phyloP scores from a whole-genome alignment of 1,140 invertebrate species.

The Tachypleus tridentatus region DNA sequence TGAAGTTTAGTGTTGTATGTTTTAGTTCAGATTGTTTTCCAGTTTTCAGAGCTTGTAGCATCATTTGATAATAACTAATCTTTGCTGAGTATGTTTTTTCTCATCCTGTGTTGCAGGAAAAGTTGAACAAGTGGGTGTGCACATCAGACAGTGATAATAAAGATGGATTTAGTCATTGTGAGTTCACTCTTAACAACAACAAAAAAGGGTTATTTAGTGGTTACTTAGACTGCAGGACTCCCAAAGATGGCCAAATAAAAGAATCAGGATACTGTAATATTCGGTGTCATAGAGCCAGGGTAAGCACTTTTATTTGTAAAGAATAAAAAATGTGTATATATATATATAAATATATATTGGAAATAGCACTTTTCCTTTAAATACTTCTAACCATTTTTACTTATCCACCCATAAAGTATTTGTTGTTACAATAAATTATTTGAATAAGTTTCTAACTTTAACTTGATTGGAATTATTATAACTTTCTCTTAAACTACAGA shows the following conservation, averaged over 20 bases:
- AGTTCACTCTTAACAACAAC: conserved; percentile 41
- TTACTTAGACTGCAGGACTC: conserved; percentile 48
- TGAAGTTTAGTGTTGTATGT: background rate
- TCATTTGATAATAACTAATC: conserved; percentile 5
- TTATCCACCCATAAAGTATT: too few species aligned
- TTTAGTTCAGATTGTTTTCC: background rate
- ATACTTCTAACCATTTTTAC: too few species aligned
- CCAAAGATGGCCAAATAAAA: conserved; percentile 63
- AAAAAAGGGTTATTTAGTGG: conserved; percentile 68
- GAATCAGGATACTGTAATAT: conserved; percentile 66
- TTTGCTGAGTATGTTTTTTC: background rate
- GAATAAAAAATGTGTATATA: too few species aligned
- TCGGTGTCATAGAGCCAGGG: conserved; percentile 46
- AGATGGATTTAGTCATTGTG: conserved; percentile 60
- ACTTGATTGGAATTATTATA: conserved; percentile 3
- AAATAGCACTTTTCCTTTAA: too few species aligned
- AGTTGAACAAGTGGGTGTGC: conserved; percentile 56
- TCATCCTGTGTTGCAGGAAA: conserved; percentile 29
- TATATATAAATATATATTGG: too few species aligned
- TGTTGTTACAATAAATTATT: conserved; percentile 7
- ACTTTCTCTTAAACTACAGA: too few species aligned
- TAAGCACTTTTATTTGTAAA: conserved; percentile 30
- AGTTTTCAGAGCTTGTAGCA: background rate
- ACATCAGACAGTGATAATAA: conserved; percentile 64
- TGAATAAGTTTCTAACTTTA: background rate